Evolutionary conservation across 2,113 vertebrate species (phyloP).

Genomic region (Myrmecobius fasciatus): DNA sequence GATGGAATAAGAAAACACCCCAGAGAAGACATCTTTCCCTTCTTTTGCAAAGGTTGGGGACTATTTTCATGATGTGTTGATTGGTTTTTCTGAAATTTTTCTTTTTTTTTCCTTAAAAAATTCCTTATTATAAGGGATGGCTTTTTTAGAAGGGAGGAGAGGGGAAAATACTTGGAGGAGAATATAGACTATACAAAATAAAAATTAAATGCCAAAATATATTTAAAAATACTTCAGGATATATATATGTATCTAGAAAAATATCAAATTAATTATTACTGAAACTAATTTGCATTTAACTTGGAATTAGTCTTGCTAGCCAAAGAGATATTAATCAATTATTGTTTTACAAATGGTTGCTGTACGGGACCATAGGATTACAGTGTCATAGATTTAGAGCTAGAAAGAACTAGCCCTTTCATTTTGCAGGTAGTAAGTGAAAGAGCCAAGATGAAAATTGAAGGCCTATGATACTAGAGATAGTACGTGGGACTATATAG

Average conservation of each 20-base stretch:
- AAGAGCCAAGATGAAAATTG: neutral
- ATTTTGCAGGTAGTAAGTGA: neutral
- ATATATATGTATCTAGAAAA: neutral
- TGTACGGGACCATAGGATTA: neutral
- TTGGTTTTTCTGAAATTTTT: neutral
- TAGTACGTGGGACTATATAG: neutral
- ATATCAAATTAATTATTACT: slow-evolving; percentile 30
- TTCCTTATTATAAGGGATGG: neutral
- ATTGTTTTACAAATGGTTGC: neutral
- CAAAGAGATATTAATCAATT: neutral
- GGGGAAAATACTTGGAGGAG: neutral
- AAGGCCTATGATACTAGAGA: neutral
- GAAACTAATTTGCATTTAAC: neutral
- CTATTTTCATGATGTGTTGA: neutral
- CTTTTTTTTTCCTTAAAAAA: neutral
- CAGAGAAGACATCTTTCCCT: neutral
- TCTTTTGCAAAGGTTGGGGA: neutral
- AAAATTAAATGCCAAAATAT: neutral
- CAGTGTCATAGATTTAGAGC: neutral
- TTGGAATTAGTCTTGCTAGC: neutral
- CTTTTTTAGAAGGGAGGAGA: neutral
- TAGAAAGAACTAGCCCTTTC: neutral
- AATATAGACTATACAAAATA: neutral
- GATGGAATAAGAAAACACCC: slow-evolving; percentile 8
- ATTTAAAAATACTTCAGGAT: neutral